Percentiles rank a stretch among this genome's conserved stretches.
phyloP scores from a whole-genome alignment of 2,888 invertebrate genomes.

The Euclidia mi region DNA sequence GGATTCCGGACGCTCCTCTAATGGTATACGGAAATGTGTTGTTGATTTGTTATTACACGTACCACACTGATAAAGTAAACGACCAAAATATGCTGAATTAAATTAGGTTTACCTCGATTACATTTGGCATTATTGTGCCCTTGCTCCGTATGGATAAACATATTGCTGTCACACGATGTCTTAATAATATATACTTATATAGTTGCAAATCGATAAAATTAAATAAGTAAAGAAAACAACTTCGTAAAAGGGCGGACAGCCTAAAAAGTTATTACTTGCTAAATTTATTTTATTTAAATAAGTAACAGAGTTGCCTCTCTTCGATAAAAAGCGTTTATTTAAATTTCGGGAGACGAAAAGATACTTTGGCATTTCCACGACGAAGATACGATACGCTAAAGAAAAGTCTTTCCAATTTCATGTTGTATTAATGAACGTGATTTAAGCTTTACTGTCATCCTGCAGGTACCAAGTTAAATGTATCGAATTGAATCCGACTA shows the following conservation, averaged over 20 bases:
- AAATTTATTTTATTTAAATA: slow-evolving; percentile 60
- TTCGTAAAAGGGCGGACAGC: slow-evolving; percentile 37
- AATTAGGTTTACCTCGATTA: slow-evolving; percentile 51
- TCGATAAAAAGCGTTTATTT: slow-evolving; percentile 57
- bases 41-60: slow-evolving; percentile 36
- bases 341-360: slow-evolving; percentile 54
- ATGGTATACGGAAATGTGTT: slow-evolving; percentile 50
- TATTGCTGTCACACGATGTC: slow-evolving; percentile 37
- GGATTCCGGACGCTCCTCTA: slow-evolving; percentile 56
- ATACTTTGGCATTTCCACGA: slow-evolving; percentile 49
- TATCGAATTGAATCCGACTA: too few relatives aligned
- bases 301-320: slow-evolving; percentile 50
- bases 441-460: too few relatives aligned
- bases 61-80: slow-evolving; percentile 34
- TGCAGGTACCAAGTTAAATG: too few relatives aligned
- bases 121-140: slow-evolving; percentile 53
- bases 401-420: slow-evolving; percentile 42
- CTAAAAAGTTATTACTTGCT: slow-evolving; percentile 48
- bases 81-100: slow-evolving; percentile 23
- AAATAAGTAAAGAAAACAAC: slow-evolving; percentile 25
- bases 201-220: slow-evolving; percentile 27
- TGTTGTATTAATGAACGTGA: too few relatives aligned
- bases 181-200: slow-evolving; percentile 27
- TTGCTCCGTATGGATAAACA: slow-evolving; percentile 55
- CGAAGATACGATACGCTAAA: slow-evolving; percentile 47